A percentile compares a stretch with the other conserved stretches of the same genome.
Evolutionary conservation across 2,797 vertebrate genomes (phyloP).

Genomic region (Acestrorhynchus altus): DNA sequence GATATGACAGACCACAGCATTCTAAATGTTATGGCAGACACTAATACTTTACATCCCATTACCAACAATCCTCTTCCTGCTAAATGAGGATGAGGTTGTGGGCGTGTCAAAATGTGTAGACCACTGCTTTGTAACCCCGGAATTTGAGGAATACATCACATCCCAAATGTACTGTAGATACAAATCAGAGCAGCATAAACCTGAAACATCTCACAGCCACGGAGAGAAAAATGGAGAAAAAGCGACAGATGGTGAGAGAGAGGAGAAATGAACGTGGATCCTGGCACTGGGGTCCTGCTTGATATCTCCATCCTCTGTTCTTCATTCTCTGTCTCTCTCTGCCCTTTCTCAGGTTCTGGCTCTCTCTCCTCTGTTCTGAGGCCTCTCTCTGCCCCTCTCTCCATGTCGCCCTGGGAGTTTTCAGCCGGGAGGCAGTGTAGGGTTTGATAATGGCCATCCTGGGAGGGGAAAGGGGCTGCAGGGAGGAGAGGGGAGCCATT

Average conservation of each 20-base stretch:
- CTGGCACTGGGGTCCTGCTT: constrained; percentile 68
- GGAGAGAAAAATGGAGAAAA: constrained; percentile 44
- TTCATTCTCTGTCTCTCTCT: constrained; percentile 65
- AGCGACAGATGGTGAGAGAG: constrained; percentile 75
- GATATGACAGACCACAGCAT: no score
- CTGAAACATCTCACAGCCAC: constrained; percentile 14
- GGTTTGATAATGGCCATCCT: constrained; percentile 78
- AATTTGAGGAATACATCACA: constrained; percentile 53
- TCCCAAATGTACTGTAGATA: constrained; percentile 25
- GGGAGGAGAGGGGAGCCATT: constrained; percentile 68
- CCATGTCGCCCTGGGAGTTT: constrained; percentile 63
- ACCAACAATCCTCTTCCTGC: no score
- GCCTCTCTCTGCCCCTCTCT: constrained; percentile 50
- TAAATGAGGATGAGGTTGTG: not conserved
- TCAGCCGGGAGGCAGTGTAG: constrained; percentile 73
- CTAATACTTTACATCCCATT: no score
- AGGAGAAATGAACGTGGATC: constrained; percentile 68
- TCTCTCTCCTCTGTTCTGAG: constrained; percentile 31
- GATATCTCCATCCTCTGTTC: no score
- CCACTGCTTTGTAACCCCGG: constrained; percentile 33
- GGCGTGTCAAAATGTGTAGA: not conserved
- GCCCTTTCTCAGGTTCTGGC: constrained; percentile 33
- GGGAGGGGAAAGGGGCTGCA: constrained; percentile 66
- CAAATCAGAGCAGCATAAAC: constrained; percentile 8
- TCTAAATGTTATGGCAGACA: constrained; percentile 17